Evolutionary conservation across 2,797 vertebrate species (phyloP).

Genomic region (Tiaroga cobitis): DNA sequence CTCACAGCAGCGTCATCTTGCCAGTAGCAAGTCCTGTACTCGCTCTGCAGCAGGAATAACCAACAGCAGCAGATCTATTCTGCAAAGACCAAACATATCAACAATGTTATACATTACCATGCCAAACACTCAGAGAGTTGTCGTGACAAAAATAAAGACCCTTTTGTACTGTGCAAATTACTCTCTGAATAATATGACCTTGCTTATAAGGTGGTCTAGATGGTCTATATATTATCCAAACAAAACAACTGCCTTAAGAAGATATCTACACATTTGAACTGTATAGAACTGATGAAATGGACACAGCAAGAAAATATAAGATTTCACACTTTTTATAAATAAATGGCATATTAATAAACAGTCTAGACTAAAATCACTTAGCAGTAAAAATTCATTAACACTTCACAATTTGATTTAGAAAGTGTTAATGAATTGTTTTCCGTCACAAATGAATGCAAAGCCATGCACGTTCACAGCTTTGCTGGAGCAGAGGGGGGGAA

Average conservation of each 20-base stretch:
- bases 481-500: background rate
- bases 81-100: background rate
- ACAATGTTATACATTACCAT: background rate
- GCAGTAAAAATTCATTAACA: background rate
- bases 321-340: background rate
- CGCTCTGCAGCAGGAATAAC: background rate
- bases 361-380: slow-evolving; percentile 19
- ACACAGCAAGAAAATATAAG: background rate
- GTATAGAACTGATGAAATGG: background rate
- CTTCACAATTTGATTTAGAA: background rate
- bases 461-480: slow-evolving; percentile 24
- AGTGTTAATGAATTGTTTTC: slow-evolving; percentile 24
- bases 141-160: background rate
- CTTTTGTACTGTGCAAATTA: background rate
- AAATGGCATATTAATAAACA: background rate
- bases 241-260: background rate
- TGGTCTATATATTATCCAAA: background rate
- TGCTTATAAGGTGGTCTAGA: no score
- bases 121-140: background rate
- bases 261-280: background rate
- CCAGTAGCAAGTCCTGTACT: background rate
- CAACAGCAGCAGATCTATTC: background rate
- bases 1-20: background rate
- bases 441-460: slow-evolving; percentile 11
- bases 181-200: background rate